Base-by-base conservation (phyloP, 2,888 invertebrate genomes). In the Ferdinandea cuprea region DNA sequence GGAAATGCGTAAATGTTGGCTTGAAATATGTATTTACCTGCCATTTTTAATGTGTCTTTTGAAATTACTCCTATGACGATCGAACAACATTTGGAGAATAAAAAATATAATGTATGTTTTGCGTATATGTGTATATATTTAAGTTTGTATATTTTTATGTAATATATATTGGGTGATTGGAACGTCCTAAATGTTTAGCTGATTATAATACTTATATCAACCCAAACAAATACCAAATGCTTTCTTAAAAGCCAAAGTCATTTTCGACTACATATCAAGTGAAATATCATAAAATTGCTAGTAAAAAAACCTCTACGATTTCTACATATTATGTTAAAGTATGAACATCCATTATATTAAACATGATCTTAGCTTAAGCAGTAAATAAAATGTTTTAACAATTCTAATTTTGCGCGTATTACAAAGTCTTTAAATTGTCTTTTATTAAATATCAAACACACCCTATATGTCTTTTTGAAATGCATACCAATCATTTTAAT, bases 171-270 rank as follows among this genome's bases (percentile, higher is more conserved):
- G 56, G 37, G 58, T 65, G 42, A 76, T 44, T 68, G 68, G 44
- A 76, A 81, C 65, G 50, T 40, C 6, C n/a, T 65, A 15, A n/a
- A n/a, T 37, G 25, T 56, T 56, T 28, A 80, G 74, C 63, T 69
- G 79, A 61, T 56, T 48, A 73, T 40, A 69, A 65, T 61, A 35
- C 21, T 56, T 44, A 52, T 59, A 11, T 35, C 58, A 35, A 74
- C 63, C 50, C 52, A 63, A 35, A 50, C 13, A 40, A 65, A 25
- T 59, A 32, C 7, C 32, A 54, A 68, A 66, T 65, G 54, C 44
- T 63, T 50, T 35, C 32, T 30, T 9, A 54, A 40, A 35, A 28
- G 54, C 30, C 58, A 46, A 76, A 69, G 8, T 15, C n/a, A 42
- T 59, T 66, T 58, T 37, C n/a, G 52, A 21, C 21, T 56, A 54